phyloP scores from a whole-genome alignment of 2,113 vertebrate species.

The Enhydra lutris region DNA sequence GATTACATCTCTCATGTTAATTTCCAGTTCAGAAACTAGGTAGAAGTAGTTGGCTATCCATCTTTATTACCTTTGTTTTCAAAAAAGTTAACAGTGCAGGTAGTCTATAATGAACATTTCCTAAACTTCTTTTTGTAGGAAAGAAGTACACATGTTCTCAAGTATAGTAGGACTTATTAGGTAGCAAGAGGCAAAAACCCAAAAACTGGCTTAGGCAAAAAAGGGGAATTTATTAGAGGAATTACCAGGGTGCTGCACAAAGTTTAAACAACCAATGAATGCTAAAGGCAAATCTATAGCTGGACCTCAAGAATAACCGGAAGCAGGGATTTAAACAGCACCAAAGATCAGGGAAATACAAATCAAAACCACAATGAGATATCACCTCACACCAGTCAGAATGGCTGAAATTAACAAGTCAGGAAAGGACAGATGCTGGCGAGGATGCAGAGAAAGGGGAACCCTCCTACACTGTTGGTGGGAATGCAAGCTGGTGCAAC shows the following conservation, averaged over 20 bases:
- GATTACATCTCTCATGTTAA: not conserved
- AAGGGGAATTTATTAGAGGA: not conserved
- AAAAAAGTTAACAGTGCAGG: not conserved
- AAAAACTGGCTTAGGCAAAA: not conserved
- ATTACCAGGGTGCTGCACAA: not conserved
- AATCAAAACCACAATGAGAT: too few species aligned
- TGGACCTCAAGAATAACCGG: not conserved
- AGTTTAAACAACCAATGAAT: not conserved
- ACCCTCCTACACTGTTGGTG: too few species aligned
- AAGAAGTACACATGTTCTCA: not conserved
- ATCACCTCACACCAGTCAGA: too few species aligned
- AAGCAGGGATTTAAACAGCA: not conserved
- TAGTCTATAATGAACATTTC: not conserved
- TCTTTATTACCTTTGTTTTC: not conserved
- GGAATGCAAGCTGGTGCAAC: too few species aligned
- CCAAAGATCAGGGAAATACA: not conserved
- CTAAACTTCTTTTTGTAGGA: constrained; percentile 1
- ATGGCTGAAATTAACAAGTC: too few species aligned
- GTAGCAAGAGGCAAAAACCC: not conserved
- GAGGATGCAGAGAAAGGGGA: too few species aligned
- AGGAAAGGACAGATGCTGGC: too few species aligned
- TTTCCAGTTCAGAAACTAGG: not conserved
- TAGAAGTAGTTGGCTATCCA: not conserved
- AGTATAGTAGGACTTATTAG: not conserved
- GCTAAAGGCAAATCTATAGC: not conserved